Evolutionary conservation across 2,113 vertebrate species (phyloP), one percentile per base, ranked within the genome.

Genomic region (Stomatorhinus ivindoensis): DNA sequence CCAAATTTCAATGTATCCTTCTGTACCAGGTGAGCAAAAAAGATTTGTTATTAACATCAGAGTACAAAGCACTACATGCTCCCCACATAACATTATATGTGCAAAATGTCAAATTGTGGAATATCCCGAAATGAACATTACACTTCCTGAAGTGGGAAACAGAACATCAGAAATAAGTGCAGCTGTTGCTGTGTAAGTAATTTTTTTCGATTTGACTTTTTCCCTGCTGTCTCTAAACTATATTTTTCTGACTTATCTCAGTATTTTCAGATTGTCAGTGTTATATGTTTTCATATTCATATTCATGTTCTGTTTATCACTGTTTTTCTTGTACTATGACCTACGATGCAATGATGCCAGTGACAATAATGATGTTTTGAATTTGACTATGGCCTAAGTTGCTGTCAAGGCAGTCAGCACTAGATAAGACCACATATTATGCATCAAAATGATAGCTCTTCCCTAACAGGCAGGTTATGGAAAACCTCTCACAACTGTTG

Each of bases 381-480:
- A 8, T 65, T 27, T 65, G 58, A 35, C 69, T 35, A 35, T 39
- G 31, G 31, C 69, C 13, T 76, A 17, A 39, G 19, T 19, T 35
- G 15, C 69, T 13, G n/a, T 76, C n/a, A 65, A 31, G n/a, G n/a
- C n/a, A 31, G 10, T 65, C 69, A 17, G 31, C 31, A 76, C 69
- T 76, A 42, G 69, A 76, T 17, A 13, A 31, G 4, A 5, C 7
- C 69, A 39, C 69, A 5, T 35, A 2, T 76, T 17, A 17, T 35
- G 35, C 35, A 76, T 76, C 69, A 39, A 15, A 76, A 76, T 76
- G 35, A 76, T 39, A 76, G 69, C 69, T 76, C 11, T 76, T 19
- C 35, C 35, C 69, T 86, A 5, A 93, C 91, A 96, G 95, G n/a
- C 0, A 9, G 0, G 0, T 87, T 2, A 92, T 95, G 87, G 1